Evolutionary conservation across 2,888 invertebrate genomes (phyloP).

Genomic region (Chrysomela aeneicollis): DNA sequence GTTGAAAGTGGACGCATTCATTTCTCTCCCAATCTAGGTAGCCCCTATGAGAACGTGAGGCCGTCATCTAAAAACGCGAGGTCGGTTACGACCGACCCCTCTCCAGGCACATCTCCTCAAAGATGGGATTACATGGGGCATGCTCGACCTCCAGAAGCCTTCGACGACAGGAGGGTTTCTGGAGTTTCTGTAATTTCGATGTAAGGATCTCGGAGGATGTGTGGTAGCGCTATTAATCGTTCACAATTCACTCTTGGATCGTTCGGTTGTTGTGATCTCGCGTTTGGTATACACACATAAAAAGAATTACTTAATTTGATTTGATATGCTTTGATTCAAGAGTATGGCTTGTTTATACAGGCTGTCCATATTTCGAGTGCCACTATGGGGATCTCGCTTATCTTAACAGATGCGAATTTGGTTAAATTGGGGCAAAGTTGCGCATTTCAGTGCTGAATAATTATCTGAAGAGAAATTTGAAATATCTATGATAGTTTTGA

Average conservation of each 20-base stretch:
- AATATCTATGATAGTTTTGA: no score
- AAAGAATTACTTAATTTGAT: no score
- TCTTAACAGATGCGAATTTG: no score
- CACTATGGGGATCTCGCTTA: no score
- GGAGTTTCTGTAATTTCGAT: slow-evolving; percentile 68
- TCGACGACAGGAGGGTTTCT: slow-evolving; percentile 66
- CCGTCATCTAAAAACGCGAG: slow-evolving; percentile 61
- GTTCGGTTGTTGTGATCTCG: background rate
- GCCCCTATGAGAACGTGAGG: slow-evolving; percentile 71
- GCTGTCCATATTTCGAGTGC: no score
- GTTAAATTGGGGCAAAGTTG: no score
- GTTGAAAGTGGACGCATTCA: no score
- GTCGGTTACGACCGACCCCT: slow-evolving; percentile 63
- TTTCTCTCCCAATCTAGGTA: slow-evolving; percentile 56
- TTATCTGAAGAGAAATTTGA: no score
- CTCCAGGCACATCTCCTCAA: slow-evolving; percentile 66
- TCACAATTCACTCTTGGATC: background rate
- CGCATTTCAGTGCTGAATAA: no score
- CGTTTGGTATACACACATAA: no score
- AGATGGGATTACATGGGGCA: slow-evolving; percentile 57
- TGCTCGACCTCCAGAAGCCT: slow-evolving; percentile 61
- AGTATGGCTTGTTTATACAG: no score
- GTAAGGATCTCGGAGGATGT: slow-evolving; percentile 59
- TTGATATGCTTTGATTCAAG: no score
- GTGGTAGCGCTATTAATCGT: background rate